Percentiles rank a stretch among this genome's conserved stretches.
These are phyloP conservation scores for Megaptera novaeangliae DNA, from an alignment of 2,113 vertebrate genomes.

Conservation along the genomic window DNA sequence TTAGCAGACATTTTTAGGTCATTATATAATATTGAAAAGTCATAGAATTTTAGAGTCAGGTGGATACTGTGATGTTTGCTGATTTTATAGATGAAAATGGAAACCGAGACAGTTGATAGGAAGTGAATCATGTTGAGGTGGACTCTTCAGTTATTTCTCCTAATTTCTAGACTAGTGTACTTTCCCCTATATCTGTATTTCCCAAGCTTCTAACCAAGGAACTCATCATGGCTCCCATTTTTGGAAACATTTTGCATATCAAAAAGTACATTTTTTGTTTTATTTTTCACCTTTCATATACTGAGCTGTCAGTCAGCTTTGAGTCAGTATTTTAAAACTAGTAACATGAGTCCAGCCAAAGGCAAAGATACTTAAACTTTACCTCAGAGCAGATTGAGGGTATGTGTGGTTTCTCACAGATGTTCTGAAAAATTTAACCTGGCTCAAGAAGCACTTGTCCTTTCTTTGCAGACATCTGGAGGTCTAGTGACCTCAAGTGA, in stretches of 20 bases:
- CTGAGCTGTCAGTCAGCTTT: neutral
- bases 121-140: neutral
- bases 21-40: neutral
- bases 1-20: constrained; percentile 28
- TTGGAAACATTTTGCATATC: constrained; percentile 10
- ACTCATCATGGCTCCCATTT: neutral
- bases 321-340: neutral
- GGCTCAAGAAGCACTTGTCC: neutral
- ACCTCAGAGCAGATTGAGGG: neutral
- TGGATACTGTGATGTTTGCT: neutral
- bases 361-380: neutral
- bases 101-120: neutral
- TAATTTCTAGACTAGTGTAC: neutral
- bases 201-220: neutral
- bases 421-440: neutral
- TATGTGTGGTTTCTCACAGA: neutral
- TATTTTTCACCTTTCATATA: neutral
- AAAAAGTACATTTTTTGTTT: constrained; percentile 18
- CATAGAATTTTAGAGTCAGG: constrained; percentile 9
- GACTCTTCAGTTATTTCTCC: neutral
- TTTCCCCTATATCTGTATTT: neutral
- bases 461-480: neutral
- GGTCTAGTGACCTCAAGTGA: neutral
- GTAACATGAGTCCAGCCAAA: neutral
- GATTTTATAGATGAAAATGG: constrained; percentile 8